Base-by-base conservation (phyloP, 1,140 invertebrate genomes). In the Drosophila leontia region DNA sequence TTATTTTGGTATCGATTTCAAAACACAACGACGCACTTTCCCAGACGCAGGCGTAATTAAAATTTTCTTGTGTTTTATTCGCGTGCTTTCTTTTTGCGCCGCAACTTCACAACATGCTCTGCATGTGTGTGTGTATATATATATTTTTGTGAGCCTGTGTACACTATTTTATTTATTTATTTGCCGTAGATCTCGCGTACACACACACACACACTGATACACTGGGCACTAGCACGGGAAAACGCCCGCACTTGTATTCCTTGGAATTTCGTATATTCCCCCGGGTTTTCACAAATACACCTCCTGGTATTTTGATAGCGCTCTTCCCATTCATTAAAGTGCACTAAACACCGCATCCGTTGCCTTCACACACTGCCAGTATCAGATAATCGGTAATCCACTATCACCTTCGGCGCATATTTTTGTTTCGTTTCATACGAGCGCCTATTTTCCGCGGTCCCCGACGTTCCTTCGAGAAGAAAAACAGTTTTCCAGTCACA, bases 1-100 rank as follows among this genome's bases (percentile, higher is more conserved):
- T 83, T 87, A 87, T 88, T 90, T 90, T 85, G 75, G 78, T 90
- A 90, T 90, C 82, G 85, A 91, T 90, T 90, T 91, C 78, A 91
- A 91, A 85, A 88, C 82, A 83, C 55, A 88, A 90, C 86, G 78
- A 90, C 85, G 86, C 85, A 91, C 86, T 90, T 90, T 87, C 70
- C 65, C 67, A 80, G 70, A 72, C 81, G 70, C 71, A 78, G 70
- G 68, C 68, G 61, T 86, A 87, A 87, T 86, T 82, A 60, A 57
- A 51, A 71, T 70, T 76, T 74, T 78, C 60, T 63, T 70, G 59
- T 67, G 64, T 78, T 90, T 81, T 80, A 71, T 90, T 88, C 61
- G 68, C 64, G 53, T 77, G 82, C 75, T 88, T 88, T 81, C 81
- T 57, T 90, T 90, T 85, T 90, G 71, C 86, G 86, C 77, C 80